phyloP scores from a whole-genome alignment of 2,113 vertebrate species.

The Felis chaus region DNA sequence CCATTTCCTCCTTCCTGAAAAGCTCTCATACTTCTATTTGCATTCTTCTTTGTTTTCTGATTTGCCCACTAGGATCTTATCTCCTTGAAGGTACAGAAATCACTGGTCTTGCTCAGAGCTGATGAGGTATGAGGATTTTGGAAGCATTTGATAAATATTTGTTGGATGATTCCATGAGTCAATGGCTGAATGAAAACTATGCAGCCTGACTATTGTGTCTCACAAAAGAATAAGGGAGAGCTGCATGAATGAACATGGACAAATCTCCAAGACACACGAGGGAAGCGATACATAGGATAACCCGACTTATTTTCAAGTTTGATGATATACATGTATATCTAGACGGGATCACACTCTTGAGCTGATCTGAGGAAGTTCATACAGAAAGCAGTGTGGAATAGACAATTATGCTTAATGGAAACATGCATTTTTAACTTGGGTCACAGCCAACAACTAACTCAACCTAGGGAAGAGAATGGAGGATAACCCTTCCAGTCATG shows the following conservation, averaged over 20 bases:
- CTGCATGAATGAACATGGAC: background rate
- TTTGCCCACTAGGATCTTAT: background rate
- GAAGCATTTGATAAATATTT: background rate
- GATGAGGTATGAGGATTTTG: background rate
- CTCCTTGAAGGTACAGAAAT: background rate
- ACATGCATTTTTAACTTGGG: background rate
- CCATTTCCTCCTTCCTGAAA: background rate
- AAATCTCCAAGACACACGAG: background rate
- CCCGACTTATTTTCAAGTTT: background rate
- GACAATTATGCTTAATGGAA: background rate
- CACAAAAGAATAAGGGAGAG: background rate
- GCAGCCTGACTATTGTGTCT: background rate
- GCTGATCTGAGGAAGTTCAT: background rate
- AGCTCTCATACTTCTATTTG: background rate
- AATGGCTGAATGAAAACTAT: background rate
- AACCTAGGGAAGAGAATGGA: background rate
- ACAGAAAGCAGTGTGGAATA: background rate
- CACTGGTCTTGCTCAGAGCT: background rate
- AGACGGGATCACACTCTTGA: background rate
- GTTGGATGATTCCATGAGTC: background rate
- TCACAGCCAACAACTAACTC: background rate
- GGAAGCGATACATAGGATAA: background rate
- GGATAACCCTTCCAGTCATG: background rate
- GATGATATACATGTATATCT: background rate
- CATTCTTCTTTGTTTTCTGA: constrained; percentile 8